phyloP scores from a whole-genome alignment of 2,113 vertebrate species.

The Pelodiscus sinensis region DNA sequence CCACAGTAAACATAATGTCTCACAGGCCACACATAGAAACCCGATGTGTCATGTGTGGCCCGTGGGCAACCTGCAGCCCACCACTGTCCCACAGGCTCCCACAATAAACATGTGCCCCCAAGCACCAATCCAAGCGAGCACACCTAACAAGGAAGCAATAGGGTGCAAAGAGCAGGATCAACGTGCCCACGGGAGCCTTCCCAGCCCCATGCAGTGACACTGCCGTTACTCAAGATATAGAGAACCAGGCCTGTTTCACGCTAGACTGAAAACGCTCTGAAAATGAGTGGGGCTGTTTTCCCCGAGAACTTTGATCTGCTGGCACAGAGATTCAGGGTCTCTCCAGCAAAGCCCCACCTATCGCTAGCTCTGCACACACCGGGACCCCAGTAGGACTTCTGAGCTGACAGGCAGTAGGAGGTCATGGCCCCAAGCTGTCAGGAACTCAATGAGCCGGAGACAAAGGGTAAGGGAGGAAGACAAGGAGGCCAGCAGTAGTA shows the following conservation, averaged over 20 bases:
- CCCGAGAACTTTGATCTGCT: constrained; percentile 49
- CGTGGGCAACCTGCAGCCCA: too few relatives aligned
- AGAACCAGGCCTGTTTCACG: constrained; percentile 45
- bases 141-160: not conserved
- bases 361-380: not conserved
- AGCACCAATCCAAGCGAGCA: not conserved
- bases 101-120: not conserved
- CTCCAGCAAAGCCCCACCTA: not conserved
- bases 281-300: not conserved
- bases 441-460: not conserved
- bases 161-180: not conserved
- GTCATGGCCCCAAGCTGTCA: not conserved
- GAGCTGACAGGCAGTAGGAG: not conserved
- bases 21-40: too few relatives aligned
- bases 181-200: not conserved
- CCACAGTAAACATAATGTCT: too few relatives aligned
- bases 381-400: too few relatives aligned
- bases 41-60: too few relatives aligned
- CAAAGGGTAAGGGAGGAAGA: not conserved
- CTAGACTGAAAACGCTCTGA: constrained; percentile 27
- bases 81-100: not conserved
- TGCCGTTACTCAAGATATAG: constrained; percentile 57
- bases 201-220: constrained; percentile 49
- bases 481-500: not conserved
- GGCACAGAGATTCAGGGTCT: constrained; percentile 8